Conservation (phyloP, 2,888 invertebrate species). For the Eilema depressum region DNA sequence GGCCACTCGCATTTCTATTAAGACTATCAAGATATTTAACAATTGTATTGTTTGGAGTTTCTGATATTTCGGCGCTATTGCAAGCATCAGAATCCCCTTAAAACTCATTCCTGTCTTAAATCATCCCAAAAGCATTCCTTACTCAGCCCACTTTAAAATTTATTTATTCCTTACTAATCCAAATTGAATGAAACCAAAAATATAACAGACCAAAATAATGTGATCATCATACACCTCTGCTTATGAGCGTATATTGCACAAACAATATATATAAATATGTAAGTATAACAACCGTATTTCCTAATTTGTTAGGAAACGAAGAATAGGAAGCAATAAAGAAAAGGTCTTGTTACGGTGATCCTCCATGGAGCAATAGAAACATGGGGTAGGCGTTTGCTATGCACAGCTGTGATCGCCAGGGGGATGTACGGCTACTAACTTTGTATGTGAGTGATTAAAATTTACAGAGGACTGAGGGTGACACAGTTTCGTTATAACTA, state of each 20-base stretch:
- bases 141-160: no score
- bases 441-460: slow-evolving; percentile 11
- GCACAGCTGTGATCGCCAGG: slow-evolving; percentile 32
- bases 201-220: no score
- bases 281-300: background rate
- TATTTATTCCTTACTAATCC: no score
- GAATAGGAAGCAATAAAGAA: background rate
- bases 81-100: no score
- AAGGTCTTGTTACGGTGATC: slow-evolving; percentile 6
- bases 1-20: no score
- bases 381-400: slow-evolving; percentile 26
- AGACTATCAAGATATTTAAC: no score
- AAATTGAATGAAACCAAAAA: no score
- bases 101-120: no score
- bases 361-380: slow-evolving; percentile 22
- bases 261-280: background rate
- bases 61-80: no score
- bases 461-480: slow-evolving; percentile 1
- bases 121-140: no score
- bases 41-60: no score
- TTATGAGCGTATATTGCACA: background rate
- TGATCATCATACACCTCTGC: no score
- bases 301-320: background rate
- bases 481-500: background rate
- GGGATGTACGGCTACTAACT: slow-evolving; percentile 8